Conservation (phyloP, 1,140 invertebrate species). For the Leptopilina boulardi region DNA sequence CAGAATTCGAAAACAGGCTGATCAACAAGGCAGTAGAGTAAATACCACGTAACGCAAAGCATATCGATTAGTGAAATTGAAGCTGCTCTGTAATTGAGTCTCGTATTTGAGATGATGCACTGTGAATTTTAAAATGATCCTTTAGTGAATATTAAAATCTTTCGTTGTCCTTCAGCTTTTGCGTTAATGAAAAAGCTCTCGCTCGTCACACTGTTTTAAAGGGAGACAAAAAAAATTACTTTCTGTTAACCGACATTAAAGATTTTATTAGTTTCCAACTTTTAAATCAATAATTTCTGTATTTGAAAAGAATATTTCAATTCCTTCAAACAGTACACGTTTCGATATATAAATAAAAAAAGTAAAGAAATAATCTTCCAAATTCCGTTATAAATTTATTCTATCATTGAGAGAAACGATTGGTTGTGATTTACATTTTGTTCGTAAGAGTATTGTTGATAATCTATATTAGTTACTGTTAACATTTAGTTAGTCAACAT, state of each 20-base stretch:
- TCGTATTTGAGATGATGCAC: neutral
- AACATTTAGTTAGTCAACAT: too few species aligned
- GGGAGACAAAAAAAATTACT: neutral
- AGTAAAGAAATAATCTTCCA: too few species aligned
- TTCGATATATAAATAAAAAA: too few species aligned
- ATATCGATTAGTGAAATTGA: constrained; percentile 25
- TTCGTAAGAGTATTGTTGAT: too few species aligned
- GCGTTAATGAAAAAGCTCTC: neutral
- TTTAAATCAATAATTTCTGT: too few species aligned
- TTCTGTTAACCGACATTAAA: neutral
- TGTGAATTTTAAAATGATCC: neutral
- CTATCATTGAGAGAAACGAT: too few species aligned
- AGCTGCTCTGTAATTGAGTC: neutral
- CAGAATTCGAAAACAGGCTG: constrained; percentile 20
- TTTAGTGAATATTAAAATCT: neutral
- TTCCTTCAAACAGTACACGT: too few species aligned
- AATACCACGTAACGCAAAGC: constrained; percentile 8
- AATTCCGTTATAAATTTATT: too few species aligned
- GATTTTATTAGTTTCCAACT: too few species aligned
- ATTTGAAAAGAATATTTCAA: too few species aligned
- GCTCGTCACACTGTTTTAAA: neutral
- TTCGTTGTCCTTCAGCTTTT: neutral
- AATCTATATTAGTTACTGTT: too few species aligned
- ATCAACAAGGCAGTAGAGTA: neutral
- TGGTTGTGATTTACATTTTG: too few species aligned